These are phyloP conservation scores for Nylanderia fulva DNA, from an alignment of 1,140 invertebrate genomes.

Conservation along the genomic window DNA sequence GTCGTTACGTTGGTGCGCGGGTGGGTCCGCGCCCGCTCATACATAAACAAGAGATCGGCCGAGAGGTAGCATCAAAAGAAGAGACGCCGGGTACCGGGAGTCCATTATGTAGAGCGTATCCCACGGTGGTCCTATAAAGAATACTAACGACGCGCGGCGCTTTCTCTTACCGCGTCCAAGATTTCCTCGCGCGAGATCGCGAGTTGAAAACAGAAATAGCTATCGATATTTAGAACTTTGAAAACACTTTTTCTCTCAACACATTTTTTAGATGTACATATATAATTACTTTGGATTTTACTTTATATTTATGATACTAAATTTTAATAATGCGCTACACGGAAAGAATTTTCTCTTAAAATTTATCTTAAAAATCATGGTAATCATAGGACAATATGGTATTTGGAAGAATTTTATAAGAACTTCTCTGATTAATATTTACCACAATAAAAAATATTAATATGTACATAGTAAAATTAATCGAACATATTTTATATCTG, in stretches of 20 bases:
- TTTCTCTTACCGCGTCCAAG: constrained; percentile 77
- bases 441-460: too few species aligned
- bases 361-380: too few species aligned
- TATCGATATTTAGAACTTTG: neutral
- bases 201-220: neutral
- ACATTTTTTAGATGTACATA: too few species aligned
- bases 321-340: neutral
- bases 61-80: constrained; percentile 85
- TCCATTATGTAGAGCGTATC: constrained; percentile 86
- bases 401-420: too few species aligned
- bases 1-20: constrained; percentile 7
- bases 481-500: too few species aligned
- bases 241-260: neutral
- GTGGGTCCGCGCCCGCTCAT: constrained; percentile 83
- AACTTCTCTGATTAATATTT: too few species aligned
- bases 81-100: constrained; percentile 82
- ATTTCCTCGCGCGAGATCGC: constrained; percentile 52
- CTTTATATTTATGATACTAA: neutral
- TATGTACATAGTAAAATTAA: too few species aligned
- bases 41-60: constrained; percentile 86
- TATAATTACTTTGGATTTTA: neutral
- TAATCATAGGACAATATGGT: too few species aligned
- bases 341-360: too few species aligned
- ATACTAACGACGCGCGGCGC: constrained; percentile 85
- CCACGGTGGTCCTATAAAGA: constrained; percentile 84